Percentiles rank a stretch among this genome's conserved stretches.
Evolutionary conservation across 2,888 invertebrate genomes (phyloP).

Genomic region (Melanargia galathea): DNA sequence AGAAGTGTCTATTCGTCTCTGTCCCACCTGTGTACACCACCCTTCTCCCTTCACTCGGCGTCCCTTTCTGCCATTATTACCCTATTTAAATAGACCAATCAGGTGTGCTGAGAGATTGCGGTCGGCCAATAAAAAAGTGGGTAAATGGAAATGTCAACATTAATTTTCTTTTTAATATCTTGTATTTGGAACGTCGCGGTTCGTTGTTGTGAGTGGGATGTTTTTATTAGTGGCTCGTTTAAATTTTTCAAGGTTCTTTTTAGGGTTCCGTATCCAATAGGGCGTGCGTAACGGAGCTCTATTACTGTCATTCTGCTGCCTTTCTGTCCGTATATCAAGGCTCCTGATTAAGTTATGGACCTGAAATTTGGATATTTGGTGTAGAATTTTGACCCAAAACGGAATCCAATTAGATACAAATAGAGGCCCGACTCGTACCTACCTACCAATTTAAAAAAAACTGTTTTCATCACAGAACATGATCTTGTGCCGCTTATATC

Average conservation of each 20-base stretch:
- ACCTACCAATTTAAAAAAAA: too few species aligned
- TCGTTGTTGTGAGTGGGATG: slow-evolving; percentile 20
- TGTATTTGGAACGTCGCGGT: slow-evolving; percentile 45
- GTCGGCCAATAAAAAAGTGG: slow-evolving; percentile 77
- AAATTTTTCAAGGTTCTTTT: neutral
- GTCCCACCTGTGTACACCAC: slow-evolving; percentile 51
- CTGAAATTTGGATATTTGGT: too few species aligned
- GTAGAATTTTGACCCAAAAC: too few species aligned
- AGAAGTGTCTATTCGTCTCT: slow-evolving; percentile 75
- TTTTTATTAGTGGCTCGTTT: slow-evolving; percentile 15
- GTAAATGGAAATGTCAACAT: slow-evolving; percentile 76
- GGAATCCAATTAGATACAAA: too few species aligned
- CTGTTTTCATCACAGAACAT: too few species aligned
- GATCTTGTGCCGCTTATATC: too few species aligned
- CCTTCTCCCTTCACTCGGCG: slow-evolving; percentile 49
- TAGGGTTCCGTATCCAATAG: too few species aligned
- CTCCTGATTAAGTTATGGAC: too few species aligned
- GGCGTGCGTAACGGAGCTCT: too few species aligned
- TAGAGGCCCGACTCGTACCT: too few species aligned
- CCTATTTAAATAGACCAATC: slow-evolving; percentile 75
- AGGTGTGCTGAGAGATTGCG: slow-evolving; percentile 55
- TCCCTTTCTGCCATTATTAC: slow-evolving; percentile 68
- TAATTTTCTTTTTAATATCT: slow-evolving; percentile 69
- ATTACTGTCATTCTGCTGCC: too few species aligned
- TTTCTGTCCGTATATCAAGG: too few species aligned